A percentile compares a stretch with the other conserved stretches of the same genome.
Conservation (phyloP, 2,113 vertebrate species). For the Corythaeola cristata region DNA sequence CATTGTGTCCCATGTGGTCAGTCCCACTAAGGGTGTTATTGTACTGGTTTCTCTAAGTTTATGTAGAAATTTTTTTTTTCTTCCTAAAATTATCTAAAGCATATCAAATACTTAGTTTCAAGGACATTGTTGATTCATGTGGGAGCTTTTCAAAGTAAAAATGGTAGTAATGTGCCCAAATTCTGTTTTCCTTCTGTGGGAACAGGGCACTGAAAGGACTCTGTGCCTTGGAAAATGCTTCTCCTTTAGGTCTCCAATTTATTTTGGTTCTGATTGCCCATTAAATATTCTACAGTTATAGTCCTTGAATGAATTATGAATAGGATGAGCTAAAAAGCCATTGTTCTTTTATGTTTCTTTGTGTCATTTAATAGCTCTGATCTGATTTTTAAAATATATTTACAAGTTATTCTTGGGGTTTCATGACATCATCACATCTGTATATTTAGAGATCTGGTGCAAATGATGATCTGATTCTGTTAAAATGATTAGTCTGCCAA, state of each 20-base stretch:
- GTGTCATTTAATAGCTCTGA: background rate
- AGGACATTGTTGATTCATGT: background rate
- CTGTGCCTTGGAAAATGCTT: background rate
- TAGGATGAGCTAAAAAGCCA: background rate
- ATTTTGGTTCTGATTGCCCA: background rate
- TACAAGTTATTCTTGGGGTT: background rate
- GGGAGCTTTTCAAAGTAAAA: background rate
- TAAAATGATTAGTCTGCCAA: constrained; percentile 22
- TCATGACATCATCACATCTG: background rate
- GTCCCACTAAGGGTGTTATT: background rate
- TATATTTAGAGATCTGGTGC: constrained; percentile 13
- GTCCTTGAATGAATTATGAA: background rate
- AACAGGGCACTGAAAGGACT: background rate
- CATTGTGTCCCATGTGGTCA: background rate
- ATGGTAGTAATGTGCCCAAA: background rate
- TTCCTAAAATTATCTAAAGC: background rate
- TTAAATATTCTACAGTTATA: background rate
- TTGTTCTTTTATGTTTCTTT: background rate
- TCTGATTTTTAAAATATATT: background rate
- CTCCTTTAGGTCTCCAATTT: background rate
- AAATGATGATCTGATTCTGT: constrained; percentile 25
- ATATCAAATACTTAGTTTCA: background rate
- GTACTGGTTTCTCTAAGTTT: background rate
- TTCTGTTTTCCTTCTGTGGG: background rate
- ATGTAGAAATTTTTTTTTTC: background rate